A percentile compares a stretch with the other conserved stretches of the same genome.
These are phyloP conservation scores for Eristalis arbustorum DNA, from an alignment of 2,888 invertebrate species.

Conservation along the genomic window DNA sequence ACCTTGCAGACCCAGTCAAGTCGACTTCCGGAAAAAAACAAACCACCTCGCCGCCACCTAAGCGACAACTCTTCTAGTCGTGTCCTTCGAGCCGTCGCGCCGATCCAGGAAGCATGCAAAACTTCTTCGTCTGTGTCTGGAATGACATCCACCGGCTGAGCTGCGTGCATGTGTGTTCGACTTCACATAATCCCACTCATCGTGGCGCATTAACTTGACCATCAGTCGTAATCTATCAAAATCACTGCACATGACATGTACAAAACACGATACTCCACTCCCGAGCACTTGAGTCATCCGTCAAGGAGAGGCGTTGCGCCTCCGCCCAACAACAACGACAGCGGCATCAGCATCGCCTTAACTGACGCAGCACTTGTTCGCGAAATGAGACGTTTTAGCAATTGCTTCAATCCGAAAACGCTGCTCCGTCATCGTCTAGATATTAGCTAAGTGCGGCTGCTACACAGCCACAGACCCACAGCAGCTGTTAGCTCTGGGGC, in stretches of 20 bases:
- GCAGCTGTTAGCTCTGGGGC: constrained; percentile 52
- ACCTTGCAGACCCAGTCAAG: neutral
- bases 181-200: constrained; percentile 29
- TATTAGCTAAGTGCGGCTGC: constrained; percentile 25
- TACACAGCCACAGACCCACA: neutral
- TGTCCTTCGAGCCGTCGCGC: neutral
- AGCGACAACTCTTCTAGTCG: neutral
- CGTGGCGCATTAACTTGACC: constrained; percentile 64
- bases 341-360: constrained; percentile 8
- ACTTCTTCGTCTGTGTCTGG: neutral
- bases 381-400: constrained; percentile 64
- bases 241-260: constrained; percentile 62
- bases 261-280: constrained; percentile 65
- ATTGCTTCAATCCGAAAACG: constrained; percentile 63
- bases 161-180: neutral
- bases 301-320: constrained; percentile 45
- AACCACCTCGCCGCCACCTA: neutral
- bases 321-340: constrained; percentile 18
- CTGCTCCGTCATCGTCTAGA: constrained; percentile 47
- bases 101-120: neutral
- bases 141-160: neutral
- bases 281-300: constrained; percentile 66
- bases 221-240: constrained; percentile 67
- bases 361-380: constrained; percentile 50
- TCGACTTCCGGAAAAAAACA: neutral